A percentile compares a stretch with the other conserved stretches of the same genome.
Conservation (phyloP, 2,888 invertebrate genomes). For the Stenotaenia linearis region DNA sequence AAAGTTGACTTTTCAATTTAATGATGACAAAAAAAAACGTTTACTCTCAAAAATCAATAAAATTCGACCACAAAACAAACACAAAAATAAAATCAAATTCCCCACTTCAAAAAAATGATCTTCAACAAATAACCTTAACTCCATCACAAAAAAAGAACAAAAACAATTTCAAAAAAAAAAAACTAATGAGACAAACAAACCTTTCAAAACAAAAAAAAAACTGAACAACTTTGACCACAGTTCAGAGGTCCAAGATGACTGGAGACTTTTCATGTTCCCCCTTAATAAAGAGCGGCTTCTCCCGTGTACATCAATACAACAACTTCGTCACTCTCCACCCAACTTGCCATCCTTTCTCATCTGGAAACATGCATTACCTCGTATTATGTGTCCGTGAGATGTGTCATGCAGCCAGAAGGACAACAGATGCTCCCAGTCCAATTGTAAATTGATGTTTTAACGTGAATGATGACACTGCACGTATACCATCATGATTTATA, state of each 20-base stretch:
- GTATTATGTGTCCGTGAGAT: not conserved
- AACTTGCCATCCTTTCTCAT: no score
- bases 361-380: no score
- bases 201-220: no score
- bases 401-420: not conserved
- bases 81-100: no score
- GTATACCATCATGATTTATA: not conserved
- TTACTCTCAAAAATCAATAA: no score
- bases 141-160: no score
- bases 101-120: no score
- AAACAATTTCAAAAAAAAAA: not conserved
- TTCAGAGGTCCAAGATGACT: not conserved
- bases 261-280: not conserved
- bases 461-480: conserved; percentile 1
- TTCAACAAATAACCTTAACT: no score
- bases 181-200: not conserved
- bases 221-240: not conserved
- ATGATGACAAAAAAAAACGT: no score
- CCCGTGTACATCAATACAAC: not conserved
- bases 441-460: conserved; percentile 19
- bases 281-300: not conserved
- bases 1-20: no score
- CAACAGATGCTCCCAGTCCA: not conserved
- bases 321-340: not conserved
- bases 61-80: no score